Evolutionary conservation across 2,113 vertebrate genomes (phyloP).

Genomic region (Hemiscyllium ocellatum): DNA sequence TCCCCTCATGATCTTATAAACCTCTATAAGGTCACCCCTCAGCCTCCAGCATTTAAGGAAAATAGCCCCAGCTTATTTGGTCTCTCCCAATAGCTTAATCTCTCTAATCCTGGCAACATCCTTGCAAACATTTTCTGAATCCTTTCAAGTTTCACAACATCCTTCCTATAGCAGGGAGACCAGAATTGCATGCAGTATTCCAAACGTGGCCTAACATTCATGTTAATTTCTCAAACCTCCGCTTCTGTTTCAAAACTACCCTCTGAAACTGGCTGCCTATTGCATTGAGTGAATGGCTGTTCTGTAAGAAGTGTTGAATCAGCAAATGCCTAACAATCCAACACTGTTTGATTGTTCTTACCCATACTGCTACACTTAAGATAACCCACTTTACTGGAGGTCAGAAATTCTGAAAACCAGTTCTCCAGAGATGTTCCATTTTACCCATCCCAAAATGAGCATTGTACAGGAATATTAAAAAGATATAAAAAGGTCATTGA

Average conservation of each 20-base stretch:
- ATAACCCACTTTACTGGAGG: not conserved
- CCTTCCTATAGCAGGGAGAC: too few species aligned
- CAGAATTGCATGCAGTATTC: too few species aligned
- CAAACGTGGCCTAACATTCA: not conserved
- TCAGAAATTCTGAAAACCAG: not conserved
- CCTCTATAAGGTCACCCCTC: too few species aligned
- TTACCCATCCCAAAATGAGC: not conserved
- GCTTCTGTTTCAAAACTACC: not conserved
- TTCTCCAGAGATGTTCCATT: not conserved
- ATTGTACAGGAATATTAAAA: not conserved
- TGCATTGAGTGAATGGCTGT: not conserved
- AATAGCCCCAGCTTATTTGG: too few species aligned
- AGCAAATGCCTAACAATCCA: not conserved
- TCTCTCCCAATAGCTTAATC: too few species aligned
- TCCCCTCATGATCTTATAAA: too few species aligned
- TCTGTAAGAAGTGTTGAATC: not conserved
- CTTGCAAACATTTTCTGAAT: too few species aligned
- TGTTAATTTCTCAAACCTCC: not conserved
- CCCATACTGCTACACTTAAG: not conserved
- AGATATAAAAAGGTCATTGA: not conserved
- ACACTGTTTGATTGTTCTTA: not conserved
- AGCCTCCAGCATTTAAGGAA: too few species aligned
- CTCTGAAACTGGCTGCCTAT: not conserved
- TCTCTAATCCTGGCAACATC: too few species aligned
- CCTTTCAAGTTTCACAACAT: too few species aligned